Evolutionary conservation across 2,113 vertebrate species (phyloP), one percentile per base, ranked within the genome.

Genomic region (Rhea pennata): DNA sequence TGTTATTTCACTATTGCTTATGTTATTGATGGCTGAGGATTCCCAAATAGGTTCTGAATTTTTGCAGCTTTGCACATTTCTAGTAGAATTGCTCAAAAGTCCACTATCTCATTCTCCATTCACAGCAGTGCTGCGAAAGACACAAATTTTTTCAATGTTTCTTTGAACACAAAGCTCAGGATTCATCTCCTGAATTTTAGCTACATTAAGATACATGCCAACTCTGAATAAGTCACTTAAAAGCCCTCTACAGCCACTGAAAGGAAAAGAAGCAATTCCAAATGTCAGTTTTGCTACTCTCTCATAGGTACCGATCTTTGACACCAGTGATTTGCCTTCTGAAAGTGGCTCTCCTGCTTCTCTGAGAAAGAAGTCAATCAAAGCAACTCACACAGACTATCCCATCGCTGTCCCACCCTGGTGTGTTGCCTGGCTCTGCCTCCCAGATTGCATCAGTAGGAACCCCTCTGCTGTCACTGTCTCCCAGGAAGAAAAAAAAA

Each of bases 11-110:
- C 96, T 96, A 90, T 95, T 92, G 95, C 84, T 71, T 90, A 5
- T 97, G 96, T 96, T 97, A 93, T 96, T 97, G 95, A 96, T 97
- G 96, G 96, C 94, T 88, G 87, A 95, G 91, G 92, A 92, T 92
- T 89, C 95, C 92, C 91, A 92, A 95, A 96, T 69, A 95, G 85
- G 58, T 80, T 92, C 91, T 86, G 87, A 91, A 91, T 93, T 94
- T 95, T 84, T 96, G 94, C 96, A 96, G 85, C 82, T 96, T 95
- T 96, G 95, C 95, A 96, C 82, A 95, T 96, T 96, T 97, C 89
- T 91, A 79, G 46, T 82, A 91, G 72, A 94, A 86, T 65, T 87
- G 56, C 71, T 96, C n/a, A 29, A 8, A 96, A 93, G 50, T 59
- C 71, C 50, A 54, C 78, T 86, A 40, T 91, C 88, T 82, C 40